Evolutionary conservation across 2,888 invertebrate species (phyloP).

Genomic region (Drosophila neotestacea): DNA sequence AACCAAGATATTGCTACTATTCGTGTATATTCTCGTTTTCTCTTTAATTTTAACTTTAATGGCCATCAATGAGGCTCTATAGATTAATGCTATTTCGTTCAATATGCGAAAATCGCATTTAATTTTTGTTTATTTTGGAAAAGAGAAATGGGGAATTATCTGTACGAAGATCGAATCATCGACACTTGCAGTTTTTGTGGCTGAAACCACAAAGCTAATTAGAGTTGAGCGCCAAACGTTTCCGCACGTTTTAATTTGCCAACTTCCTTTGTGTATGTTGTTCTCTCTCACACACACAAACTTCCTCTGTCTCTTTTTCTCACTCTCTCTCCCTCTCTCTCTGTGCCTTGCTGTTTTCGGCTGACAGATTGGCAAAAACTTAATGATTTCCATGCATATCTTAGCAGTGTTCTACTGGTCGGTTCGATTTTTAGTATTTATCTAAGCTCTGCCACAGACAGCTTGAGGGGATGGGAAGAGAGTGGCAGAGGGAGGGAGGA

Average conservation of each 20-base stretch:
- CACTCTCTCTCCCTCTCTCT: background rate
- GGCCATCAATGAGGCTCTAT: background rate
- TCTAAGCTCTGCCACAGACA: slow-evolving; percentile 22
- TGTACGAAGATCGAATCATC: slow-evolving; percentile 26
- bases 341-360: no score
- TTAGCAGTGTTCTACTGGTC: slow-evolving; percentile 13
- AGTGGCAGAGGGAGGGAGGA: background rate
- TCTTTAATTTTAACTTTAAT: background rate
- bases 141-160: slow-evolving; percentile 22
- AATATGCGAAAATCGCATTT: slow-evolving; percentile 1
- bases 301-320: background rate
- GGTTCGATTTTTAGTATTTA: slow-evolving; percentile 60
- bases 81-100: background rate
- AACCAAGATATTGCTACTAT: background rate
- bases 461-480: background rate
- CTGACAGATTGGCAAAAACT: slow-evolving; percentile 57
- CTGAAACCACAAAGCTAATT: slow-evolving; percentile 72
- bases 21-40: background rate
- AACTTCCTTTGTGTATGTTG: slow-evolving; percentile 63
- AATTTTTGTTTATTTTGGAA: background rate
- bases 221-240: slow-evolving; percentile 62
- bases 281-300: background rate
- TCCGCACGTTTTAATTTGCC: slow-evolving; percentile 72
- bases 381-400: slow-evolving; percentile 61
- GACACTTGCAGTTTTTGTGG: slow-evolving; percentile 24